A percentile compares a stretch with the other conserved stretches of the same genome.
Evolutionary conservation across 2,113 vertebrate genomes (phyloP).

Genomic region (Trematomus loennbergii): DNA sequence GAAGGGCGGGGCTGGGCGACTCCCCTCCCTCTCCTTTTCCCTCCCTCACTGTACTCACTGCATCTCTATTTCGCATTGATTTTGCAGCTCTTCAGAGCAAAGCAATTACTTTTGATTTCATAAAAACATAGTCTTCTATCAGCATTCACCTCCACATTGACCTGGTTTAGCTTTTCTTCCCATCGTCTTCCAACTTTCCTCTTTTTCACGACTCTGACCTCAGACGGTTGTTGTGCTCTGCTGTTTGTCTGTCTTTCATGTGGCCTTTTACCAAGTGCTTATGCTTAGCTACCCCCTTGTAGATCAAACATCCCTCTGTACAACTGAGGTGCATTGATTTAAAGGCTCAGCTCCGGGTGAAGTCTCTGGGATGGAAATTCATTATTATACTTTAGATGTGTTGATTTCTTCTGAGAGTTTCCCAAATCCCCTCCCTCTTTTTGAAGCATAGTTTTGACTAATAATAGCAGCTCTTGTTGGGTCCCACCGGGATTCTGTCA

Average conservation of each 20-base stretch:
- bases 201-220: neutral
- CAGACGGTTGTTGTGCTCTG: slow-evolving; percentile 25
- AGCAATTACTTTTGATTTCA: neutral
- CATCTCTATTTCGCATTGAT: neutral
- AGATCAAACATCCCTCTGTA: slow-evolving; percentile 40
- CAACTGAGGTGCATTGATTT: slow-evolving; percentile 69
- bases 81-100: neutral
- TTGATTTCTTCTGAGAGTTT: slow-evolving; percentile 9
- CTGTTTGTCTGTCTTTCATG: slow-evolving; percentile 35
- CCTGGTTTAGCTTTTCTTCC: neutral
- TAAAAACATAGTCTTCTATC: neutral
- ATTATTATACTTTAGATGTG: slow-evolving; percentile 22
- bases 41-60: neutral
- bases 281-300: neutral
- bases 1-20: slow-evolving; percentile 47
- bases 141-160: neutral
- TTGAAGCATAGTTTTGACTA: slow-evolving; percentile 51
- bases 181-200: neutral
- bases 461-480: slow-evolving; percentile 64
- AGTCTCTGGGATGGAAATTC: slow-evolving; percentile 23
- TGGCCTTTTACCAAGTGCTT: slow-evolving; percentile 50
- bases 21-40: slow-evolving; percentile 9
- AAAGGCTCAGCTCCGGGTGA: slow-evolving; percentile 33
- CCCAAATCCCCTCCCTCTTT: neutral
- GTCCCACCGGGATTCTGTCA: slow-evolving; percentile 64